A percentile compares a stretch with the other conserved stretches of the same genome.
Conservation (phyloP, 2,797 vertebrate species). For the Tokudaia tokunoshimensis region DNA sequence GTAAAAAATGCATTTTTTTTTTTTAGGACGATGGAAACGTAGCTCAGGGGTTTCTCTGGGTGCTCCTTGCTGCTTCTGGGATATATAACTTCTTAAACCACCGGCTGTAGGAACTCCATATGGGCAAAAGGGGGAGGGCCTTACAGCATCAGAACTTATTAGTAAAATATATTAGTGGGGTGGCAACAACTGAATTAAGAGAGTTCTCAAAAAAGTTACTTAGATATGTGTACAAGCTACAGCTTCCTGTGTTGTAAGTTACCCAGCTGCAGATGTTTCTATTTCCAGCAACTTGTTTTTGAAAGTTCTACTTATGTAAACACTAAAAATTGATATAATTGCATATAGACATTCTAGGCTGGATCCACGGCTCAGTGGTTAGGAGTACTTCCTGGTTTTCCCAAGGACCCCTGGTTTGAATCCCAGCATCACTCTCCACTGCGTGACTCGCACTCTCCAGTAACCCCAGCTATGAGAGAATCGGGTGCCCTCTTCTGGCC, state of each 20-base stretch:
- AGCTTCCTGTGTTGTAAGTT: neutral
- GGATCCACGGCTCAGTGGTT: neutral
- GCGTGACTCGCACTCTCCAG: neutral
- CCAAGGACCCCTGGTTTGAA: neutral
- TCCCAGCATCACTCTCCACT: neutral
- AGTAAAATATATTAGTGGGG: neutral
- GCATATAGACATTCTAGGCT: constrained; percentile 6
- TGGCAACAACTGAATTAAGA: neutral
- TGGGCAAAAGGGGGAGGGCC: neutral
- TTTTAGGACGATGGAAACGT: neutral
- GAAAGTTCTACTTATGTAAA: constrained; percentile 7
- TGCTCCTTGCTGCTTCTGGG: constrained; percentile 2
- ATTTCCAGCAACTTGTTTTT: constrained; percentile 46
- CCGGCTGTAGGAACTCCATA: neutral
- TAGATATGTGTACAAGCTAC: neutral
- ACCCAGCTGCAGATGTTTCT: neutral
- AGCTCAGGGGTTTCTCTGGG: neutral
- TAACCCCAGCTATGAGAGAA: neutral
- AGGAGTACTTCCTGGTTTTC: neutral
- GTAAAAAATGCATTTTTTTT: neutral
- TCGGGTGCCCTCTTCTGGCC: neutral
- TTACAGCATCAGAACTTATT: neutral
- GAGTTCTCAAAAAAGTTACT: constrained; percentile 6
- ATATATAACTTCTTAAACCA: constrained; percentile 14
- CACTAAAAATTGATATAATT: constrained; percentile 52